Conservation (phyloP, 2,113 vertebrate species). For the Psittacula cyanocephala region DNA sequence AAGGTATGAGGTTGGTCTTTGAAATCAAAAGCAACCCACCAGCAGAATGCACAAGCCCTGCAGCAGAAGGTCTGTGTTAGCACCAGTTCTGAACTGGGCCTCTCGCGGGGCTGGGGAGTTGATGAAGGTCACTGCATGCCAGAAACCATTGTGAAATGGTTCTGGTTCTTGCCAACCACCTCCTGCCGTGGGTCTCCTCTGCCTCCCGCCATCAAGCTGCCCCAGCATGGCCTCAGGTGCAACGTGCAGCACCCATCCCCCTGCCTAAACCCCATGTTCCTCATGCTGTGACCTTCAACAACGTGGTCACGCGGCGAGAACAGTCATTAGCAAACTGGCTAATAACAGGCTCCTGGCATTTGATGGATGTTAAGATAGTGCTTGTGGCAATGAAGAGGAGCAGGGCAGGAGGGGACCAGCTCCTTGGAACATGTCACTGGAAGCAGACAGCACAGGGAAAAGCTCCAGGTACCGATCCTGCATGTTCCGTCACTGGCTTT, state of each 20-base stretch:
- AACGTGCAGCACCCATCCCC: fast-evolving
- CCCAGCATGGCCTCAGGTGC: fast-evolving
- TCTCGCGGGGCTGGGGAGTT: neutral
- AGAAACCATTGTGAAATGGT: fast-evolving
- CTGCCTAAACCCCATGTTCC: neutral
- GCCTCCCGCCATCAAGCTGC: neutral
- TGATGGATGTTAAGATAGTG: neutral
- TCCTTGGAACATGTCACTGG: neutral
- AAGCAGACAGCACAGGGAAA: neutral
- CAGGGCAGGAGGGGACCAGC: too few relatives aligned
- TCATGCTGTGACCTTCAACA: neutral
- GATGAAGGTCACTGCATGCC: fast-evolving
- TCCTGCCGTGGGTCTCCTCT: neutral
- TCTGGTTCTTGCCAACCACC: neutral
- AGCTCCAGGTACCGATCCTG: neutral
- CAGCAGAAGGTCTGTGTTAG: neutral
- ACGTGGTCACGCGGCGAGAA: neutral
- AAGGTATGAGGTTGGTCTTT: neutral
- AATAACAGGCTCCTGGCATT: neutral
- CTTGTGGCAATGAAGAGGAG: neutral
- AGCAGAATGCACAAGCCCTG: neutral
- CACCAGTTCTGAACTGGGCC: neutral
- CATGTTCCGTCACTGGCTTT: neutral
- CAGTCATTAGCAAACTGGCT: neutral
- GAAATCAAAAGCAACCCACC: neutral